Base-by-base conservation (phyloP, 1,140 invertebrate species). In the Aricia agestis region DNA sequence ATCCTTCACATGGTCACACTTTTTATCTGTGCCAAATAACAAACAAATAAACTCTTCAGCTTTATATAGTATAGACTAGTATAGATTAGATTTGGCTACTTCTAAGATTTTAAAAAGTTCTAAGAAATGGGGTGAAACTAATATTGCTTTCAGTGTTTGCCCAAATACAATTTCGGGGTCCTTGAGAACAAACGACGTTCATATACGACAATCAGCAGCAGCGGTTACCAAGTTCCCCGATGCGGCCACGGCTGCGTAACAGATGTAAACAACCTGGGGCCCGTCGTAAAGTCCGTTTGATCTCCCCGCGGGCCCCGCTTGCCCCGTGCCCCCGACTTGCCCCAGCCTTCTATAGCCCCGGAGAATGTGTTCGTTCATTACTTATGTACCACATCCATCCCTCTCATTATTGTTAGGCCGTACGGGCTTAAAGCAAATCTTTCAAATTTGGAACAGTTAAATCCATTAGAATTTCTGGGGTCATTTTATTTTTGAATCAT, bases 201-300 rank as follows among this genome's bases (percentile, higher is more conserved):
- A 76, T 67, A 73, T 69, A 71, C 72, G 74, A 78, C 80, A 81
- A 80, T 80, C 79, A 80, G 76, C 75, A 77, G 77, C 85, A 86
- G 86, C 80, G 87, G 86, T 89, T 87, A 89, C 80, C 86, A 88
- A 89, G 82, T 89, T 89, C 78, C 81, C 82, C 79, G 80, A 80
- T 82, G 81, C 79, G 82, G 83, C 84, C 79, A 81, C 81, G 81
- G 82, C 74, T 79, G 77, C 76, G 86, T 82, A 86, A 82, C 89
- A 91, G 86, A 91, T 90, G 89, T 91, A 91, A 90, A 91, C 89
- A 91, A 86, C 87, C 85, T 85, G 82, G 82, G 78, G 70, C 83
- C 80, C 81, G 87, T 84, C 85, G 80, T 90, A 89, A 90, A 91
- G 74, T 84, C 81, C 84, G 89, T 90, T 91, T 91, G 89, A 91